Conservation (phyloP, 2,113 vertebrate genomes). For the Desmodus rotundus region DNA sequence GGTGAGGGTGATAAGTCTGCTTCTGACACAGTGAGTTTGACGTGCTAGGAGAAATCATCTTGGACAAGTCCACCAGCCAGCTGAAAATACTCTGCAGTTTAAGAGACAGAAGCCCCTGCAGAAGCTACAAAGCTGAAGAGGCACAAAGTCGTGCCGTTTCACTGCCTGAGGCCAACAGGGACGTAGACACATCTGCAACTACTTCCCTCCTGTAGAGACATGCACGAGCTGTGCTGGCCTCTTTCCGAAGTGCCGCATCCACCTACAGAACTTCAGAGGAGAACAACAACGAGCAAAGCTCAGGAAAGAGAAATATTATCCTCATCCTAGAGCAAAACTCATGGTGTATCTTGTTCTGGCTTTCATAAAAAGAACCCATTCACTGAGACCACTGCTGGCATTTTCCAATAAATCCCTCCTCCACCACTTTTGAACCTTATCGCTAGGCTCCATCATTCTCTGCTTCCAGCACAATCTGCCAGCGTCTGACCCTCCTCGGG, state of each 20-base stretch:
- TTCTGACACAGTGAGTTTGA: not conserved
- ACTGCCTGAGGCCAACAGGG: fast-evolving
- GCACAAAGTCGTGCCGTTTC: fast-evolving
- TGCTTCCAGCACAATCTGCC: not conserved
- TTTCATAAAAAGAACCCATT: not conserved
- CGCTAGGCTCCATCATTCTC: not conserved
- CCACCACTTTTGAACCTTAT: not conserved
- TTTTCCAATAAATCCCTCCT: not conserved
- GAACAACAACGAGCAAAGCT: not conserved
- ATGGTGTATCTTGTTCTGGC: not conserved
- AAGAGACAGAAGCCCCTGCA: not conserved
- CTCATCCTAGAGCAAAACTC: not conserved
- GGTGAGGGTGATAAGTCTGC: not conserved
- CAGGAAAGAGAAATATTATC: not conserved
- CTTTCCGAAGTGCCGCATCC: not conserved
- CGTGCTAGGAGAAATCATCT: not conserved
- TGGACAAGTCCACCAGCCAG: not conserved
- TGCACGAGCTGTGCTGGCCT: not conserved
- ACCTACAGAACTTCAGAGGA: not conserved
- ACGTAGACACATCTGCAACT: not conserved
- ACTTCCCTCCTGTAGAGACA: not conserved
- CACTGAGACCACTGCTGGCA: not conserved
- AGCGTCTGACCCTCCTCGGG: not conserved
- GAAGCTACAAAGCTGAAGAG: not conserved
- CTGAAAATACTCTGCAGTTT: not conserved